Base-by-base conservation (phyloP, 2,888 invertebrate genomes). In the Melolontha melolontha region DNA sequence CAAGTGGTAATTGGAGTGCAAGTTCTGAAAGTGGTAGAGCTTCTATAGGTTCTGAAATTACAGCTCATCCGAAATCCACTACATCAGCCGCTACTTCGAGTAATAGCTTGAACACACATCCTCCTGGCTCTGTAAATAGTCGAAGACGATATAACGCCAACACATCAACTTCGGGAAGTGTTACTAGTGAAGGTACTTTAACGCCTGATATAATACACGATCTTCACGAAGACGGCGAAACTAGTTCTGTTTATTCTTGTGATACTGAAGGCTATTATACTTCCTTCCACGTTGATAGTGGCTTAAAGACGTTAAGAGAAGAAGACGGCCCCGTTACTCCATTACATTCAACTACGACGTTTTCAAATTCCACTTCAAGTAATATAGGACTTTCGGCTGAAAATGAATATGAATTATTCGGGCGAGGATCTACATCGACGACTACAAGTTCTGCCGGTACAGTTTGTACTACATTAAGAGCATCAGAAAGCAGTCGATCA, bases 251-350 rank as follows among this genome's bases (percentile, higher is more conserved):
- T 68, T 97, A 96, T 82, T 97, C 97, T 1, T 95, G 97, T 79
- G 98, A 98, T 80, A 96, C 96, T 1, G 98, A 98, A 84, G 98
- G 98, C 6, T 98, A 97, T 82, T 98, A 96, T 82, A 98, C 98
- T 0, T 97, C 97, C 16, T 98, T 98, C 86, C 97, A 98, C 83
- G 92, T 95, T 88, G 97, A 98, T 83, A 96, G 96, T 66, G 97
- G 97, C 0, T 83, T 98, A 71, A 93, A 93, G 79, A 93, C 94
- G 0, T 84, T 94, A 11, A 91, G 93, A 79, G 94, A 95, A 82
- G 88, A 88, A 75, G 91, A 91, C 75, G 87, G 90, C 71, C 91
- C 91, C 0, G 88, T 89, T 71, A 91, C 91, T 22, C 92, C 93
- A 1, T 80, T 93, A 78, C 92, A 92, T 79, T 89, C 89, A 10